Evolutionary conservation across 2,888 invertebrate species (phyloP).

Genomic region (Lepetodrilus schrolli): DNA sequence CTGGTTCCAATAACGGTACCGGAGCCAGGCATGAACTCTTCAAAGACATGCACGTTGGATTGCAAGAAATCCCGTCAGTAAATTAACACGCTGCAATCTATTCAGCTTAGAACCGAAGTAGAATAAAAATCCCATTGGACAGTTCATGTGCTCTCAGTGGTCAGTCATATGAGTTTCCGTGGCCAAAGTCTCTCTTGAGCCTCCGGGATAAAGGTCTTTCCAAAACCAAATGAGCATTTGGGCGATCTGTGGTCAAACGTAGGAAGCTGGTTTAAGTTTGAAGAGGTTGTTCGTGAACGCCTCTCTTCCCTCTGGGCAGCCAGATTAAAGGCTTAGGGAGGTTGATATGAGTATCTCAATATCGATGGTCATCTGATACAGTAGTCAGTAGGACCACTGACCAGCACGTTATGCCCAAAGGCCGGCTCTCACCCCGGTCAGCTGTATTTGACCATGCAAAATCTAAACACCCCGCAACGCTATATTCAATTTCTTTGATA

Average conservation of each 20-base stretch:
- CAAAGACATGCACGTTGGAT: background rate
- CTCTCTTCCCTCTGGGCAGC: background rate
- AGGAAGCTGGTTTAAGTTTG: background rate
- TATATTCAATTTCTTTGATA: no score
- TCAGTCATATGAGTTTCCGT: background rate
- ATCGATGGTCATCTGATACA: no score
- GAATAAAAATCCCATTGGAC: background rate
- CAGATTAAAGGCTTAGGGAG: background rate
- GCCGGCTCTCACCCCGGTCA: no score
- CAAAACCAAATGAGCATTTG: background rate
- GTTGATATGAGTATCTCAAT: background rate
- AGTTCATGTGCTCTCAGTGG: background rate
- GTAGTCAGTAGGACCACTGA: no score
- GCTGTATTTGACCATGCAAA: no score
- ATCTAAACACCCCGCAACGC: no score
- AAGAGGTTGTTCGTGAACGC: background rate
- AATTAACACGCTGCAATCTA: background rate
- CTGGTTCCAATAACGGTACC: no score
- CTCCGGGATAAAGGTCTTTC: slow-evolving; percentile 3
- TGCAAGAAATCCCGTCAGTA: background rate
- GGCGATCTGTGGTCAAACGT: background rate
- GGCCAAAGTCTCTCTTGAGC: background rate
- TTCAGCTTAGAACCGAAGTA: background rate
- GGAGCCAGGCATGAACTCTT: background rate
- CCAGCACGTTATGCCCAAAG: no score